Base-by-base conservation (phyloP, 53 echinoderm and acorn worm species). In the Glandiceps talaboti region DNA sequence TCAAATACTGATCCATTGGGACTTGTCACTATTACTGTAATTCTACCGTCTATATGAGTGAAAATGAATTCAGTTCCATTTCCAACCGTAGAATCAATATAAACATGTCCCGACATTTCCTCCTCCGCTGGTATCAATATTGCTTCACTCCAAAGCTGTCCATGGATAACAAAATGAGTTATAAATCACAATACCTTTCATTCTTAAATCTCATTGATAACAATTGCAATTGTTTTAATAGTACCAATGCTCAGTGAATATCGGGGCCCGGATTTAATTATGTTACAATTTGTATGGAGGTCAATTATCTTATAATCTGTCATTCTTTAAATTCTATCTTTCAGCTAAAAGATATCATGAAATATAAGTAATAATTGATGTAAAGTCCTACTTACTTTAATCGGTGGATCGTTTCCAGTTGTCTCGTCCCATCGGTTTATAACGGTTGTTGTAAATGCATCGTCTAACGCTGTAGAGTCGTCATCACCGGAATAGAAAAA, bases 11-110 rank as follows among this genome's bases (percentile, higher is more conserved):
- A 72, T 14, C 84, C 84, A 25, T 78, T 73, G 1, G 84, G 84
- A 30, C 79, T 73, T 74, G 33, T 74, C 28, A 84, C 30, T 14
- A 79, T 25, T 14, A 74, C 79, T 30, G 26, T 27, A 6, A 74
- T 79, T 31, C 74, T 28, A 0, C 84, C 79, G 10, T 26, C 79
- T 30, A 74, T 79, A 74, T 79, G 78, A 28, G 77, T 84, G 73
- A 84, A 84, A 1, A 78, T 33, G 29, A 84, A 84, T 14, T 78
- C 77, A 1, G 79, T 84, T 1, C 79, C 84, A 29, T 31, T 32
- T 29, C 84, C 84, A 29, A 79, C 79, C 20, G 78, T 84, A 74
- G 32, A 32, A 79, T 84, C 84, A 1, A 84, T 79, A 28, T 74
- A 74, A 1, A 84, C 74, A 28, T 79, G 64, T 12, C 64, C 64